Percentiles rank a stretch among this genome's conserved stretches.
phyloP scores from a whole-genome alignment of 2,888 invertebrate species.

The Netelia inedita region DNA sequence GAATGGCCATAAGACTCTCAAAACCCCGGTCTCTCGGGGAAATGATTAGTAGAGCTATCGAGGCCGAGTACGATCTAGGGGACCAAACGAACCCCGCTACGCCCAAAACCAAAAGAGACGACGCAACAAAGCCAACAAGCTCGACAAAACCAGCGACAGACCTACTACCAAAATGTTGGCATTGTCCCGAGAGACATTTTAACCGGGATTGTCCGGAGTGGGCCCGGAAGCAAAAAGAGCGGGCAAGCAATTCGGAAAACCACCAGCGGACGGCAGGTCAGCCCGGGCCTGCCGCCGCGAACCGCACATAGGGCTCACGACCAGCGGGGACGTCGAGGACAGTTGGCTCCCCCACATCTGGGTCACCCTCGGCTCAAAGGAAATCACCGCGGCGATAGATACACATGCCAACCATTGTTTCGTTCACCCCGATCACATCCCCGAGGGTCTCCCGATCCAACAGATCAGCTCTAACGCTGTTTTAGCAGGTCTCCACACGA shows the following conservation, averaged over 20 bases:
- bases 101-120: too few relatives aligned
- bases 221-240: background rate
- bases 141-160: too few relatives aligned
- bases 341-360: slow-evolving; percentile 10
- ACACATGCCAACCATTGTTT: background rate
- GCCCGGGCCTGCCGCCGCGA: background rate
- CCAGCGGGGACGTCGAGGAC: background rate
- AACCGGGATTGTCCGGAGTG: slow-evolving; percentile 4
- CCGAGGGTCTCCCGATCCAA: background rate
- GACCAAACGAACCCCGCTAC: background rate
- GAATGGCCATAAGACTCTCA: background rate
- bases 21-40: background rate
- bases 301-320: slow-evolving; percentile 17
- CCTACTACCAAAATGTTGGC: slow-evolving; percentile 12
- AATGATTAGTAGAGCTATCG: background rate
- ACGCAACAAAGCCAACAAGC: too few relatives aligned
- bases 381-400: slow-evolving; percentile 25
- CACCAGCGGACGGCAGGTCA: slow-evolving; percentile 6
- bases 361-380: too few relatives aligned
- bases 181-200: background rate
- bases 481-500: background rate
- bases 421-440: background rate
- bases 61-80: slow-evolving; percentile 19
- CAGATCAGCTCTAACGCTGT: background rate
- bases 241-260: slow-evolving; percentile 18